Conservation (phyloP, 2,113 vertebrate genomes). For the Antechinus flavipes region DNA sequence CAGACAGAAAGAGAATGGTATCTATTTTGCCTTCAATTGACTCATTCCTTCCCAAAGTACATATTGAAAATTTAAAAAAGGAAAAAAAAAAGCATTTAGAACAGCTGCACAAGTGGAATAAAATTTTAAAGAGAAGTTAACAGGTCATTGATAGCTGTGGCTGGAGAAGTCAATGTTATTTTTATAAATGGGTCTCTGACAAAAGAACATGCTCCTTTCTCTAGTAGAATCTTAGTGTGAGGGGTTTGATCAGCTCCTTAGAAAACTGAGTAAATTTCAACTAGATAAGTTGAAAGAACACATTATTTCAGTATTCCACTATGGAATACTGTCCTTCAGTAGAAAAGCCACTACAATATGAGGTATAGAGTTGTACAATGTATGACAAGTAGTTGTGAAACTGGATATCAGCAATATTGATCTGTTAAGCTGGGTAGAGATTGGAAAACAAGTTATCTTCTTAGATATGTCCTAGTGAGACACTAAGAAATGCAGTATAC, state of each 20-base stretch:
- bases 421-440: not conserved
- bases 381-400: not conserved
- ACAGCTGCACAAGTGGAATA: not conserved
- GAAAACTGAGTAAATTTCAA: not conserved
- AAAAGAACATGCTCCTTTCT: not conserved
- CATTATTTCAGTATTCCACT: not conserved
- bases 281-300: not conserved
- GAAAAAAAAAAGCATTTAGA: slow-evolving; percentile 8
- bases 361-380: not conserved
- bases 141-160: not conserved
- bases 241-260: not conserved
- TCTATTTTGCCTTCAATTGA: not conserved
- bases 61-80: not conserved
- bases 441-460: not conserved
- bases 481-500: not conserved
- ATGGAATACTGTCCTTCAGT: not conserved
- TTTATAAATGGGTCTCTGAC: not conserved
- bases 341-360: too few species aligned
- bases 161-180: not conserved
- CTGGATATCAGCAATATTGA: not conserved
- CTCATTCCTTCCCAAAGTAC: not conserved
- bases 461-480: not conserved
- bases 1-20: slow-evolving; percentile 2
- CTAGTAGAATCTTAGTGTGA: not conserved
- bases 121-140: not conserved